Percentiles rank a stretch among this genome's conserved stretches.
Evolutionary conservation across 2,113 vertebrate genomes (phyloP).

Genomic region (Rhabdomys dilectus): DNA sequence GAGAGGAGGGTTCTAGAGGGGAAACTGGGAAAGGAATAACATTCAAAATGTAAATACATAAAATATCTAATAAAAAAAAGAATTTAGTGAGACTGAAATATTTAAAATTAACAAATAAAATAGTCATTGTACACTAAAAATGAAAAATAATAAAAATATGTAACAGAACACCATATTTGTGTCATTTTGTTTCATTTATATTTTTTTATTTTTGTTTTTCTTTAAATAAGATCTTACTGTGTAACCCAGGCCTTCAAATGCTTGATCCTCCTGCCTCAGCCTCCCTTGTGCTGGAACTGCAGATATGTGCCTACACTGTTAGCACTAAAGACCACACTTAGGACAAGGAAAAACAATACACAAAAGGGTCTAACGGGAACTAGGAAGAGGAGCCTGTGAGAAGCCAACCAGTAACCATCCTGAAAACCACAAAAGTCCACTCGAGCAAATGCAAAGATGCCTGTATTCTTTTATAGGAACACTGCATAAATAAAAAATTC

Average conservation of each 20-base stretch:
- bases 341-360: not conserved
- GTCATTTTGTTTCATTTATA: not conserved
- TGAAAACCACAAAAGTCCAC: too few species aligned
- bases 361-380: not conserved
- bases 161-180: not conserved
- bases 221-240: not conserved
- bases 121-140: not conserved
- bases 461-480: not conserved
- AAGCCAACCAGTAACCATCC: not conserved
- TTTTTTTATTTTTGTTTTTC: not conserved
- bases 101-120: not conserved
- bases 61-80: too few species aligned
- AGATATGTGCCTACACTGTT: not conserved
- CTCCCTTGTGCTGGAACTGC: too few species aligned
- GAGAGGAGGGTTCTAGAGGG: too few species aligned
- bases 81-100: not conserved
- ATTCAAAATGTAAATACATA: too few species aligned
- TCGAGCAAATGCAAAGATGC: not conserved
- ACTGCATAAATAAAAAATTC: not conserved
- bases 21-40: too few species aligned
- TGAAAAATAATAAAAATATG: not conserved
- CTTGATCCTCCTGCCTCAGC: not conserved
- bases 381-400: not conserved
- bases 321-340: not conserved
- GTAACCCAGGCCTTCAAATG: not conserved